Base-by-base conservation (phyloP, 1,140 invertebrate species). In the Zaprionus ghesquierei region DNA sequence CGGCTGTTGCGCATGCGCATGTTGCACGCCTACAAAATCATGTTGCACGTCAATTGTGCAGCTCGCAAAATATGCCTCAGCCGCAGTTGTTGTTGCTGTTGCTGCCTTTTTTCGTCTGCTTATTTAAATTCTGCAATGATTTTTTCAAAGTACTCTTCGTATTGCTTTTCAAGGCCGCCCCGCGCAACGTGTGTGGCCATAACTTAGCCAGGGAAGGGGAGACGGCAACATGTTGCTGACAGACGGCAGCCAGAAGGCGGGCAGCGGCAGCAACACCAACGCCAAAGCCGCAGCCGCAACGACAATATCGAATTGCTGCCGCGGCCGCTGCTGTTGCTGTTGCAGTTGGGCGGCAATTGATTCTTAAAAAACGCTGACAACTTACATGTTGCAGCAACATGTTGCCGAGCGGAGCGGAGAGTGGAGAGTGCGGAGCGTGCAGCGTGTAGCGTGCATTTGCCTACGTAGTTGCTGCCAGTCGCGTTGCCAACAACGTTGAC, bases 1-100 rank as follows among this genome's bases (percentile, higher is more conserved):
- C 74, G 81, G 71, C 82, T 79, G 77, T 85, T 90, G 84, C 81
- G 78, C 85, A 89, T 89, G 85, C 86, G 85, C 90, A 91, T 91
- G 90, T 91, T 91, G 82, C 87, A 89, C 90, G 90, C 90, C 90
- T 90, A 91, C 90, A 91, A 91, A 91, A 90, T 91, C 90, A 91
- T 91, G 90, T 91, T 90, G 90, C 90, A 89, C 79, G 90, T 91
- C 90, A 91, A 81, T 91, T 69, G 75, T 66, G 77, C 55, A 63
- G 76, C 84, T 59, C 80, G 75, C 73, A 77, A 84, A 78, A 81
- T 82, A 87, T 81, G 49, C 59, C 35, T 71, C 51, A 51, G 59
- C 56, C 38, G 38, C 38, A 56, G 55, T 53, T 59, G 69, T 63
- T 13, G 22, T 41, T 50, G 2, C 50, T 15, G 38, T 63, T 18